Evolutionary conservation across 2,797 vertebrate genomes (phyloP).

Genomic region (Falco columbarius): DNA sequence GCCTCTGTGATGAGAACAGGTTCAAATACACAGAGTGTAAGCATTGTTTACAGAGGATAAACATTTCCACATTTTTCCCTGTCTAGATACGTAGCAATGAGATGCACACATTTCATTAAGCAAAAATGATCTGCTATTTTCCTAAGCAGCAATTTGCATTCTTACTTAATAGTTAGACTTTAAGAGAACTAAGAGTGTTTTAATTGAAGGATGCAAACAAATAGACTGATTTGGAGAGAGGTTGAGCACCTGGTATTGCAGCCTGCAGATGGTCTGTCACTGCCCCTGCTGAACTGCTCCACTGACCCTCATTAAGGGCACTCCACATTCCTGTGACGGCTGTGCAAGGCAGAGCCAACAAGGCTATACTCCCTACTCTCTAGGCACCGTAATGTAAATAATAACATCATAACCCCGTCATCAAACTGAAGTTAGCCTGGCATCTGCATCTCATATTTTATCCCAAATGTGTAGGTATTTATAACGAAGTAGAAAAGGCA

Average conservation of each 20-base stretch:
- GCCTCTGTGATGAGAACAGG: neutral
- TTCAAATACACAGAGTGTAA: accelerated
- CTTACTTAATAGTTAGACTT: neutral
- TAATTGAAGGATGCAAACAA: slow-evolving; percentile 26
- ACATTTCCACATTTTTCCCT: neutral
- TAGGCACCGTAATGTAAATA: neutral
- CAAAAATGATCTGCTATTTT: neutral
- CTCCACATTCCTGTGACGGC: neutral
- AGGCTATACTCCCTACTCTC: neutral
- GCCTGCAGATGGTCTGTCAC: neutral
- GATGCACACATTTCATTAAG: slow-evolving; percentile 1
- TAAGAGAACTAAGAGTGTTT: neutral
- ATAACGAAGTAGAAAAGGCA: neutral
- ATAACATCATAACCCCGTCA: neutral
- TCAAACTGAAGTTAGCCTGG: neutral
- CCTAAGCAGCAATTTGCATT: neutral
- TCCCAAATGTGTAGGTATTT: neutral
- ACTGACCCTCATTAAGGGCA: neutral
- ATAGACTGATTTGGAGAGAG: neutral
- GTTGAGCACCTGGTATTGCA: neutral
- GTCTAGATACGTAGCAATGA: neutral
- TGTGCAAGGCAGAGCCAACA: neutral
- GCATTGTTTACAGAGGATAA: neutral
- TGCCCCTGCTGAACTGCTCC: neutral
- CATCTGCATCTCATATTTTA: neutral